A percentile compares a stretch with the other conserved stretches of the same genome.
These are phyloP conservation scores for Cheilinus undulatus DNA, from an alignment of 2,113 vertebrate species.

Conservation along the genomic window DNA sequence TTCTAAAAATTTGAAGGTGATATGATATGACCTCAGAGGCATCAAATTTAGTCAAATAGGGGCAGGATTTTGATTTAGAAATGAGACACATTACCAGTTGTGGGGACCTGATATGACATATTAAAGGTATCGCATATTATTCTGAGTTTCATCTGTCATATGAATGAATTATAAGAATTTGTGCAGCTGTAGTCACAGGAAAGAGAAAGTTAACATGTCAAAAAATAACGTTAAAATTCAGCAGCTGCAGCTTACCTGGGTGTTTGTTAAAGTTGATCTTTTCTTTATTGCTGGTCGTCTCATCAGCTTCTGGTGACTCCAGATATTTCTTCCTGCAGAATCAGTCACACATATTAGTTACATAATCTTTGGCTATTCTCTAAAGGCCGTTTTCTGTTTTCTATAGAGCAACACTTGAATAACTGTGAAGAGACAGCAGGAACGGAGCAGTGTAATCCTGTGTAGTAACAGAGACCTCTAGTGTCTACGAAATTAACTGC, in stretches of 20 bases:
- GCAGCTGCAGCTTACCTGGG: conserved; percentile 72
- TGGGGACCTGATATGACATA: background rate
- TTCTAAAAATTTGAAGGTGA: too few species aligned
- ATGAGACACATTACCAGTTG: background rate
- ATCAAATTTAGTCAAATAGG: too few species aligned
- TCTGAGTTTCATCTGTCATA: too few species aligned
- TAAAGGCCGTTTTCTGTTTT: background rate
- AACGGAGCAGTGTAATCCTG: background rate
- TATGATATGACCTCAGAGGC: too few species aligned
- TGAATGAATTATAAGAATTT: too few species aligned
- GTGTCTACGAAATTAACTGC: conserved; percentile 63
- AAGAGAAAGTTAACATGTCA: too few species aligned
- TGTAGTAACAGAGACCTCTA: conserved; percentile 73
- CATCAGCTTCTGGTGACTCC: conserved; percentile 66
- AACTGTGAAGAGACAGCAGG: conserved; percentile 10
- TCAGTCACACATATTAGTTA: conserved; percentile 31
- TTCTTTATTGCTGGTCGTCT: conserved; percentile 62
- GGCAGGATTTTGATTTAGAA: too few species aligned
- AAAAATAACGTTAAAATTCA: background rate
- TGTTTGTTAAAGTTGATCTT: conserved; percentile 36
- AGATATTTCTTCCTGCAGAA: conserved; percentile 83
- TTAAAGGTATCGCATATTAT: too few species aligned
- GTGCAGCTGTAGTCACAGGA: too few species aligned
- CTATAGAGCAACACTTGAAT: background rate
- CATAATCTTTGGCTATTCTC: conserved; percentile 11